These are phyloP conservation scores for Calephelis nemesis DNA, from an alignment of 1,140 invertebrate species.

Conservation along the genomic window DNA sequence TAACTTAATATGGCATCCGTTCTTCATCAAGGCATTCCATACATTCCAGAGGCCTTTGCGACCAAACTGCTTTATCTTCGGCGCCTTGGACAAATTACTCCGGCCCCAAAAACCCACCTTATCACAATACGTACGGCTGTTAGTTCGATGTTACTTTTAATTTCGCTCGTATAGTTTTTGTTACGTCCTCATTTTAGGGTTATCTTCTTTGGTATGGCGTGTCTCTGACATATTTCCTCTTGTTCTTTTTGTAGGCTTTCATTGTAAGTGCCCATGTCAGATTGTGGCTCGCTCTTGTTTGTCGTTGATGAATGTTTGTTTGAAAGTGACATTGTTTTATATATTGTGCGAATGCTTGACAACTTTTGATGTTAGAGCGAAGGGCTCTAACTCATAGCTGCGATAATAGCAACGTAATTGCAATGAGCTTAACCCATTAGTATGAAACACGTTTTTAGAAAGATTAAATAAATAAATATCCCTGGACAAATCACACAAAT, in stretches of 20 bases:
- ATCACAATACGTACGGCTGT: slow-evolving; percentile 68
- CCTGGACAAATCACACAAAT: too few species aligned
- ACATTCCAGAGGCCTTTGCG: slow-evolving; percentile 42
- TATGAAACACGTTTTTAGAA: too few species aligned
- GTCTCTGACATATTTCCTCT: slow-evolving; percentile 61
- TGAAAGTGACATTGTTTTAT: background rate
- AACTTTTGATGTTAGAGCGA: background rate
- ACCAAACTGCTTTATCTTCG: slow-evolving; percentile 65
- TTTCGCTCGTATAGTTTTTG: slow-evolving; percentile 72
- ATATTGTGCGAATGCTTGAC: background rate
- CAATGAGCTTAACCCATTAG: too few species aligned
- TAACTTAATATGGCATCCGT: background rate
- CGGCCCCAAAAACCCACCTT: slow-evolving; percentile 65
- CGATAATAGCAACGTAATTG: too few species aligned
- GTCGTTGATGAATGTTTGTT: slow-evolving; percentile 23
- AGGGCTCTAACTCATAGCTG: background rate
- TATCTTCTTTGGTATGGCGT: slow-evolving; percentile 58
- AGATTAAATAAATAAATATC: too few species aligned
- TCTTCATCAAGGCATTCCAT: slow-evolving; percentile 26
- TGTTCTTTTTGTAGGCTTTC: slow-evolving; percentile 38
- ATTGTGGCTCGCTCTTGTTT: slow-evolving; percentile 28
- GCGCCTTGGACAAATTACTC: slow-evolving; percentile 76
- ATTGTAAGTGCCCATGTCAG: slow-evolving; percentile 36
- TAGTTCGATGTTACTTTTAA: slow-evolving; percentile 71
- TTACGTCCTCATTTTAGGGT: slow-evolving; percentile 65